Evolutionary conservation across 2,113 vertebrate species (phyloP).

Genomic region (Hepsetus odoe): DNA sequence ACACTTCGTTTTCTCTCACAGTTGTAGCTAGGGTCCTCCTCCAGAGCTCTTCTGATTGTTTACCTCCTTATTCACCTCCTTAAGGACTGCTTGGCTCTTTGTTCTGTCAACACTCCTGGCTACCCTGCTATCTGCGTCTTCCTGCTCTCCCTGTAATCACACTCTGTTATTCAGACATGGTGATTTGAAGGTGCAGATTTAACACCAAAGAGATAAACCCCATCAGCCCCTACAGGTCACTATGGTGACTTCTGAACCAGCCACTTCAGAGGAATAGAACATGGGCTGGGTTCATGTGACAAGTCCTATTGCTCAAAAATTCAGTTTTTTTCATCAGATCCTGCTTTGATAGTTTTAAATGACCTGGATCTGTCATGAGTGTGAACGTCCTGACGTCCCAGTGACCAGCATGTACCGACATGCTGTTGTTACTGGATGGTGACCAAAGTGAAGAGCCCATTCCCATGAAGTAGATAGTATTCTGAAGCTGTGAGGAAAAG

Average conservation of each 20-base stretch:
- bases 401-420: neutral
- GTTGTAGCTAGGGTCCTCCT: neutral
- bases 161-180: neutral
- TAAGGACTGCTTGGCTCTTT: conserved; percentile 8
- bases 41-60: conserved; percentile 7
- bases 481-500: no score
- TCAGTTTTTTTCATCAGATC: neutral
- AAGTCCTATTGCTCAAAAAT: neutral
- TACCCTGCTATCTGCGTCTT: conserved; percentile 20
- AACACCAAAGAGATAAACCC: neutral
- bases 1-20: neutral
- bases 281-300: neutral
- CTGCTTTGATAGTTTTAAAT: neutral
- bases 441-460: no score
- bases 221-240: neutral
- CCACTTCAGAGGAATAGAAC: neutral
- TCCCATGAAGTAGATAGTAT: no score
- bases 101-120: conserved; percentile 37
- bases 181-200: neutral
- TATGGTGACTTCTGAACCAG: neutral
- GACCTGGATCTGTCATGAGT: neutral
- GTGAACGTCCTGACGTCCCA: neutral
- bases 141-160: conserved; percentile 30
- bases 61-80: conserved; percentile 26
- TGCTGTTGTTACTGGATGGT: no score